These are phyloP conservation scores for Perdix hodgsoniae DNA, from an alignment of 2,797 vertebrate genomes.

Conservation along the genomic window DNA sequence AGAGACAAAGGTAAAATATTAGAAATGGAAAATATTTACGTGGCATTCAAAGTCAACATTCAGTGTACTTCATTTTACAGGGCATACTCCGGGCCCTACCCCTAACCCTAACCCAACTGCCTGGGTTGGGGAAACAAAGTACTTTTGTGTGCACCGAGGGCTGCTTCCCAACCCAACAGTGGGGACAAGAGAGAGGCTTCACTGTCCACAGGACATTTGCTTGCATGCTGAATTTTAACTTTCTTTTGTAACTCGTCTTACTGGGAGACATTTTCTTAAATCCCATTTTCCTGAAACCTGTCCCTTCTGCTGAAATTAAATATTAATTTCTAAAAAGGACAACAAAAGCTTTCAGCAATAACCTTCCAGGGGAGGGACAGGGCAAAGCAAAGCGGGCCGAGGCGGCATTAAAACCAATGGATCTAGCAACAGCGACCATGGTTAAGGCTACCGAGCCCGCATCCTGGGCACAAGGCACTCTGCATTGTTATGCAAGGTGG, in stretches of 20 bases:
- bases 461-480: slow-evolving; percentile 24
- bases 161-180: slow-evolving; percentile 36
- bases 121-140: slow-evolving; percentile 46
- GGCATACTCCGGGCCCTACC: no score
- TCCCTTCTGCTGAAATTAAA: slow-evolving; percentile 41
- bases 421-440: background rate
- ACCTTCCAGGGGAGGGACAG: background rate
- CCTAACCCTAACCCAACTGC: background rate
- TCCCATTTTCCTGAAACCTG: background rate
- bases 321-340: slow-evolving; percentile 35
- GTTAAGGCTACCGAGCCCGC: slow-evolving; percentile 38
- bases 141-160: slow-evolving; percentile 44
- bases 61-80: slow-evolving; percentile 12
- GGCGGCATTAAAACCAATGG: slow-evolving; percentile 17
- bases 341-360: background rate
- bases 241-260: background rate
- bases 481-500: slow-evolving; percentile 72
- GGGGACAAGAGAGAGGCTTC: slow-evolving; percentile 23
- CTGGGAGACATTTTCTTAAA: background rate
- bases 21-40: slow-evolving; percentile 30
- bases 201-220: background rate
- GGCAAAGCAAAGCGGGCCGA: background rate
- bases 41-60: slow-evolving; percentile 40
- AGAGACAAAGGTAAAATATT: slow-evolving; percentile 54
- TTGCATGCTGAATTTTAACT: slow-evolving; percentile 22